phyloP scores from a whole-genome alignment of 2,797 vertebrate species.

The Cyprinella venusta region DNA sequence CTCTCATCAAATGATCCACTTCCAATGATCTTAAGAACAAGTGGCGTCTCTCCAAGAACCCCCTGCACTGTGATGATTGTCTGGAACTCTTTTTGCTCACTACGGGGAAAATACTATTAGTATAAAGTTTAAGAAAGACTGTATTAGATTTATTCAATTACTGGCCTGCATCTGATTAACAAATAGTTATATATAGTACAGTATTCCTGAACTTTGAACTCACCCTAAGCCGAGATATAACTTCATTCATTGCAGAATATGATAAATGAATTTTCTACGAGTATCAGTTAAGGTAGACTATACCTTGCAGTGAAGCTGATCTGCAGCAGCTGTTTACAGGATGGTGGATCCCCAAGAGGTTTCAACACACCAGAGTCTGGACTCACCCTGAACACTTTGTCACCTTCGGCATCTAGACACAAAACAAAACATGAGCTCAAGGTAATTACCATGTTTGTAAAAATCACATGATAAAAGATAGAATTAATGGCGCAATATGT shows the following conservation, averaged over 20 bases:
- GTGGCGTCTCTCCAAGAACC: slow-evolving; percentile 77
- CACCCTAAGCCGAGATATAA: not conserved
- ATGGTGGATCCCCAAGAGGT: slow-evolving; percentile 61
- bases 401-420: slow-evolving; percentile 60
- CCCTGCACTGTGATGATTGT: slow-evolving; percentile 76
- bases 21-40: slow-evolving; percentile 77
- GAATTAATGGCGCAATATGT: not conserved
- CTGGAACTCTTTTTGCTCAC: slow-evolving; percentile 74
- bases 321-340: slow-evolving; percentile 72
- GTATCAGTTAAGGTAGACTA: not conserved
- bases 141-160: not conserved
- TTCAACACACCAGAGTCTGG: slow-evolving; percentile 81
- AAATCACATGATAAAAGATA: not conserved
- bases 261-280: not conserved
- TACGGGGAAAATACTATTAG: slow-evolving; percentile 62
- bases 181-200: not conserved
- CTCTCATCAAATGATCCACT: slow-evolving; percentile 74
- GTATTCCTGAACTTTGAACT: not conserved
- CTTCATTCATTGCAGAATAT: not conserved
- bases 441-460: not conserved
- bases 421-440: slow-evolving; percentile 23
- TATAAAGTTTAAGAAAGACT: not conserved
- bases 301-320: slow-evolving; percentile 91
- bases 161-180: not conserved
- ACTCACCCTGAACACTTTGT: slow-evolving; percentile 76